Percentiles rank a stretch among this genome's conserved stretches.
phyloP scores from a whole-genome alignment of 2,888 invertebrate genomes.

The Drosophila austrosaltans region DNA sequence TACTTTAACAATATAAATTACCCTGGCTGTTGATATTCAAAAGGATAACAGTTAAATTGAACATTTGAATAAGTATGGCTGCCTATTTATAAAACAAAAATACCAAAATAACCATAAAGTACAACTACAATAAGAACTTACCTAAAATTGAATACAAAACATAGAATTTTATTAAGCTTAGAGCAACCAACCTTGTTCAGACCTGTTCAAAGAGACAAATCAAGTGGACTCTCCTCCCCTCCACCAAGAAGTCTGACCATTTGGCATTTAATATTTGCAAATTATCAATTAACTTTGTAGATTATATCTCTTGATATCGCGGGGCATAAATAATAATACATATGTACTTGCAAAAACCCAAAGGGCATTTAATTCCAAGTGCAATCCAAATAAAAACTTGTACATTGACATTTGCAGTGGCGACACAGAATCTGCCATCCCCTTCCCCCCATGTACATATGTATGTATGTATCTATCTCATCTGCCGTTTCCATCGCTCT shows the following conservation, averaged over 20 bases:
- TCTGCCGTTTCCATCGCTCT: neutral
- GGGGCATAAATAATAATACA: neutral
- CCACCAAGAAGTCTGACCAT: neutral
- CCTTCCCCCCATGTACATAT: too few relatives aligned
- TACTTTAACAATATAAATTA: too few relatives aligned
- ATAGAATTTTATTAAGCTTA: too few relatives aligned
- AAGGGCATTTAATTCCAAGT: slow-evolving; percentile 2
- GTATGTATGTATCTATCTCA: neutral
- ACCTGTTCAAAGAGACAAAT: neutral
- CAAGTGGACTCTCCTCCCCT: neutral
- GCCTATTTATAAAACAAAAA: too few relatives aligned
- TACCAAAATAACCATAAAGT: too few relatives aligned
- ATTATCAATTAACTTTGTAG: slow-evolving; percentile 6
- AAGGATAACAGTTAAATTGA: too few relatives aligned
- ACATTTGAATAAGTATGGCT: too few relatives aligned
- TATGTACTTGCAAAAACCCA: neutral
- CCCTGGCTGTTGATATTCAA: too few relatives aligned
- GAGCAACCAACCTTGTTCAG: neutral
- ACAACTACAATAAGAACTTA: too few relatives aligned
- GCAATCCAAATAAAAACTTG: slow-evolving; percentile 3
- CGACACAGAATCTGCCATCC: neutral
- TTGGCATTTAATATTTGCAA: slow-evolving; percentile 12
- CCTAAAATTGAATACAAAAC: too few relatives aligned
- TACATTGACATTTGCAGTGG: slow-evolving; percentile 6
- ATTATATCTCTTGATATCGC: slow-evolving; percentile 2